Evolutionary conservation across 2,113 vertebrate genomes (phyloP).

Genomic region (Murina feae): DNA sequence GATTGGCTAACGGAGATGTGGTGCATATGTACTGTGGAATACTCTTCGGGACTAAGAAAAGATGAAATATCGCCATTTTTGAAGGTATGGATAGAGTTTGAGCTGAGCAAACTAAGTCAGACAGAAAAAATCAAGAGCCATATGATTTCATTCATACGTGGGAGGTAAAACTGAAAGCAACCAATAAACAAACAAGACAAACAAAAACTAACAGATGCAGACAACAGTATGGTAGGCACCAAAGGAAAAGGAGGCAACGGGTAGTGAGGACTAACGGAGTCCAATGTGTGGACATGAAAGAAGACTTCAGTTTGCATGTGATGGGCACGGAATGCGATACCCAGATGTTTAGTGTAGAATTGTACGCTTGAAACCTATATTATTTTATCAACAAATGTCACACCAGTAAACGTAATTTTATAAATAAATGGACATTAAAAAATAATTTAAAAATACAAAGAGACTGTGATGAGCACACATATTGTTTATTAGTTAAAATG

Average conservation of each 20-base stretch:
- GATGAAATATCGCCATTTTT: neutral
- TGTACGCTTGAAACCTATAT: neutral
- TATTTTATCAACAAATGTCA: neutral
- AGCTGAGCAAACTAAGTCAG: neutral
- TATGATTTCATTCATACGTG: neutral
- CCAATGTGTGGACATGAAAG: neutral
- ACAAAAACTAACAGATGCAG: neutral
- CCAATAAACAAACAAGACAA: neutral
- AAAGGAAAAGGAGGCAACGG: neutral
- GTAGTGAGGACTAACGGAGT: neutral
- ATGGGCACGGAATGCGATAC: neutral
- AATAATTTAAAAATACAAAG: neutral
- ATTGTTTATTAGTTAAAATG: slow-evolving; percentile 29
- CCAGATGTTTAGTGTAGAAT: neutral
- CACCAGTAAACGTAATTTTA: neutral
- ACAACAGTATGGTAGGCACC: neutral
- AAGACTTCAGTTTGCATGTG: neutral
- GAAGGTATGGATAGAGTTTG: neutral
- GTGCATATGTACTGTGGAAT: neutral
- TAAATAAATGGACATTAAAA: neutral
- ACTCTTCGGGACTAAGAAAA: neutral
- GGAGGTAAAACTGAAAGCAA: neutral
- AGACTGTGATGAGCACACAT: slow-evolving; percentile 14
- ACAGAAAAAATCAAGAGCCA: neutral
- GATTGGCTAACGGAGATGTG: neutral